These are phyloP conservation scores for Schizothorax lantsangensis DNA, from an alignment of 2,797 vertebrate species.

Conservation along the genomic window DNA sequence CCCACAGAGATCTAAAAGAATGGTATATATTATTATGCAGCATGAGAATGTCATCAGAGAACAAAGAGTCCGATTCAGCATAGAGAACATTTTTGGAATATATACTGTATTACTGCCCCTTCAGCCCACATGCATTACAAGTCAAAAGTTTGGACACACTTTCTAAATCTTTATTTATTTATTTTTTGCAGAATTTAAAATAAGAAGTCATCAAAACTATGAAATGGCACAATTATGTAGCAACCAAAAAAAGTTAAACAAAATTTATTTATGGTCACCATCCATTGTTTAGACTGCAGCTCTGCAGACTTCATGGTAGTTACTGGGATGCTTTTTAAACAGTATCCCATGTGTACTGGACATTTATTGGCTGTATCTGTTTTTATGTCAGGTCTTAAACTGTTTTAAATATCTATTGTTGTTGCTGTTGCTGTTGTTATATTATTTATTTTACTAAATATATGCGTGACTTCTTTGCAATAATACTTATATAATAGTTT, in stretches of 20 bases:
- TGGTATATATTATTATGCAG: constrained; percentile 40
- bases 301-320: not conserved
- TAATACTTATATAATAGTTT: not conserved
- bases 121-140: not conserved
- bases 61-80: constrained; percentile 16
- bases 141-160: not conserved
- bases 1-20: constrained; percentile 43
- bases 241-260: not conserved
- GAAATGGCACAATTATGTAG: not conserved
- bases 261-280: not conserved
- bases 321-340: not conserved
- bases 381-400: not conserved
- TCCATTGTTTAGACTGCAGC: not conserved
- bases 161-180: not conserved
- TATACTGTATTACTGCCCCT: not conserved
- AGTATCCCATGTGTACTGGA: not conserved
- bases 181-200: not conserved
- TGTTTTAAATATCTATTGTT: no score
- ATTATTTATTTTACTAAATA: no score
- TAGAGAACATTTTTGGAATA: not conserved
- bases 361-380: not conserved
- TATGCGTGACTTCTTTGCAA: no score
- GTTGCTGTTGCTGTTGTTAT: no score
- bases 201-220: not conserved
- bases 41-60: constrained; percentile 33